Base-by-base conservation (phyloP, 2,888 invertebrate species). In the Drosophila yooni region DNA sequence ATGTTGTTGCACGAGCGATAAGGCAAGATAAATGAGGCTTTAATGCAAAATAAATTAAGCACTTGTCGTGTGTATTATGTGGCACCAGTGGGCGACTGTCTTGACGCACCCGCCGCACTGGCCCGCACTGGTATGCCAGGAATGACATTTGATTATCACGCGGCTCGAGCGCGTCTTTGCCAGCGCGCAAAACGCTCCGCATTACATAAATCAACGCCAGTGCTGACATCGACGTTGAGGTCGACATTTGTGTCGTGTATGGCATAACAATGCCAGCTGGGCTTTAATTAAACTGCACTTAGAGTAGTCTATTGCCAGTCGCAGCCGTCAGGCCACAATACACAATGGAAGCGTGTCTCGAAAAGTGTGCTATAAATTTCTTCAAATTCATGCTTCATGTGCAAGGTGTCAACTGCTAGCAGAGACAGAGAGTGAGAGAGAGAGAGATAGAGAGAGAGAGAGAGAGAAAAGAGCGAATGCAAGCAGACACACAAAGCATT, bases 81-180 rank as follows among this genome's bases (percentile, higher is more conserved):
- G 68, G 60, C 56, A 57, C 63, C 64, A 54, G 36, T 51, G 70
- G 66, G 43, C 56, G 60, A 51, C 36, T 27, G 53, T 33, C 60
- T 67, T 54, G n/a, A 29, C 64, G 53, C 50, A 53, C 40, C 46
- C n/a, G 29, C 43, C 56, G 34, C 58, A 64, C 58, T 64, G 57
- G 62, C 31, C 62, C 38, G 56, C 38, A 57, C 59, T 57, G 82
- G 82, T 59, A 84, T 83, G 87, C 78, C 74, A 74, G 58, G 87
- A 88, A 88, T 89, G 89, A 87, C 89, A 87, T 88, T 89, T 85
- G 89, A 89, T 85, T 87, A 87, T 87, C 88, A 88, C 72, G 87
- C 82, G 86, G 87, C 72, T 76, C 80, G 69, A 63, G 70, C 68
- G 81, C 83, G 83, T 72, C 77, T 75, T 75, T 79, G 72, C 52